A percentile compares a stretch with the other conserved stretches of the same genome.
phyloP scores from a whole-genome alignment of 2,888 invertebrate genomes.

The Agrilus cyanescens region DNA sequence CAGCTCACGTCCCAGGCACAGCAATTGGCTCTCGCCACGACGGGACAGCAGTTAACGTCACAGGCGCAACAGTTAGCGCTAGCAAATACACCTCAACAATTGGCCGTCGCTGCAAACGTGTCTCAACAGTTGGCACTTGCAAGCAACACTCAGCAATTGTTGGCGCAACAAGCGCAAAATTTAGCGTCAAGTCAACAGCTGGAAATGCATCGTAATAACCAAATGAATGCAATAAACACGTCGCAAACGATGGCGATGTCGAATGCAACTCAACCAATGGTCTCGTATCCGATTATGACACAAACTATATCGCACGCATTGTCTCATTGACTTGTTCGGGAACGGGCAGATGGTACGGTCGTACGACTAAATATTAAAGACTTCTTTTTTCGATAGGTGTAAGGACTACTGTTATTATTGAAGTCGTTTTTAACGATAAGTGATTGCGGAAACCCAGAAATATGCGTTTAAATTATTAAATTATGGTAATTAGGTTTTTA shows the following conservation, averaged over 20 bases:
- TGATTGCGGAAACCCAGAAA: no score
- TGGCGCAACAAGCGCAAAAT: slow-evolving; percentile 25
- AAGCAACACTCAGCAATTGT: slow-evolving; percentile 24
- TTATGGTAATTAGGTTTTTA: no score
- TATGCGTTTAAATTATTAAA: no score
- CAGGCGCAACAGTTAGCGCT: slow-evolving; percentile 19
- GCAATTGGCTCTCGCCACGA: slow-evolving; percentile 27
- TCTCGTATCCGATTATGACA: slow-evolving; percentile 56
- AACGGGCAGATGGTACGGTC: no score
- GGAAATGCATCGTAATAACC: slow-evolving; percentile 29
- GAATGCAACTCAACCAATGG: slow-evolving; percentile 47
- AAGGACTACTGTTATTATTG: no score
- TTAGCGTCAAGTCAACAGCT: slow-evolving; percentile 27
- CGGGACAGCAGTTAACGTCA: slow-evolving; percentile 16
- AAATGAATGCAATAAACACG: slow-evolving; percentile 36
- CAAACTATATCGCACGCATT: slow-evolving; percentile 38
- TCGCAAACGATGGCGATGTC: slow-evolving; percentile 46
- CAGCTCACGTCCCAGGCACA: slow-evolving; percentile 19
- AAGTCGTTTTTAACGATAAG: no score
- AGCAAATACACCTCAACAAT: slow-evolving; percentile 19
- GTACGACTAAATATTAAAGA: no score
- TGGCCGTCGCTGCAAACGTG: slow-evolving; percentile 25
- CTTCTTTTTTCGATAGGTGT: no score
- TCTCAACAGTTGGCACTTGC: slow-evolving; percentile 28
- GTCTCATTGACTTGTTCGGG: slow-evolving; percentile 7